These are phyloP conservation scores for Nudaria mundana DNA, from an alignment of 2,888 invertebrate genomes.

Conservation along the genomic window DNA sequence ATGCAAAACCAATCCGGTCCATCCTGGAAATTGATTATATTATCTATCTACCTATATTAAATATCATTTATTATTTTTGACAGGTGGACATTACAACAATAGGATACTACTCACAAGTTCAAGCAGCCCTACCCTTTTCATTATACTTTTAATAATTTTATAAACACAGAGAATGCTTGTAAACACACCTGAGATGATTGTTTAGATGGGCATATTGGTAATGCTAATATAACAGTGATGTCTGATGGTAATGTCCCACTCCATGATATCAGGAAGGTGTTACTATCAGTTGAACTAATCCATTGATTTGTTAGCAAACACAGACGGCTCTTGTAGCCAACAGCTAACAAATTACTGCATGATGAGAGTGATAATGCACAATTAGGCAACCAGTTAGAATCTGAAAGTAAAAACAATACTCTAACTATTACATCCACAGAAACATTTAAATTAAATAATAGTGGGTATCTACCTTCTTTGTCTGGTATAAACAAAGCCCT, in stretches of 20 bases:
- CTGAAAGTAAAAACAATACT: conserved; percentile 42
- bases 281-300: conserved; percentile 68
- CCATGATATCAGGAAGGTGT: conserved; percentile 71
- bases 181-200: conserved; percentile 79
- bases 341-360: conserved; percentile 66
- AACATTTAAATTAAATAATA: neutral
- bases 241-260: conserved; percentile 69
- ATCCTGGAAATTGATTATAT: conserved; percentile 67
- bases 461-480: conserved; percentile 57
- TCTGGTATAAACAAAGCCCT: conserved; percentile 80
- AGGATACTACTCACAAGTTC: too few species aligned
- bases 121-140: too few species aligned
- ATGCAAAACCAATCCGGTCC: conserved; percentile 97
- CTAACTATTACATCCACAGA: neutral
- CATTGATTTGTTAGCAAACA: conserved; percentile 70
- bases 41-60: too few species aligned
- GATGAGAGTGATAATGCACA: conserved; percentile 69
- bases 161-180: conserved; percentile 2
- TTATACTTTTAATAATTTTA: neutral
- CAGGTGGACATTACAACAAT: too few species aligned
- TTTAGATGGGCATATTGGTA: conserved; percentile 67
- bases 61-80: neutral
- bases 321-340: conserved; percentile 62
- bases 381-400: conserved; percentile 67
- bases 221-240: conserved; percentile 55